Base-by-base conservation (phyloP, 2,888 invertebrate species). In the Coecobrya sp. region DNA sequence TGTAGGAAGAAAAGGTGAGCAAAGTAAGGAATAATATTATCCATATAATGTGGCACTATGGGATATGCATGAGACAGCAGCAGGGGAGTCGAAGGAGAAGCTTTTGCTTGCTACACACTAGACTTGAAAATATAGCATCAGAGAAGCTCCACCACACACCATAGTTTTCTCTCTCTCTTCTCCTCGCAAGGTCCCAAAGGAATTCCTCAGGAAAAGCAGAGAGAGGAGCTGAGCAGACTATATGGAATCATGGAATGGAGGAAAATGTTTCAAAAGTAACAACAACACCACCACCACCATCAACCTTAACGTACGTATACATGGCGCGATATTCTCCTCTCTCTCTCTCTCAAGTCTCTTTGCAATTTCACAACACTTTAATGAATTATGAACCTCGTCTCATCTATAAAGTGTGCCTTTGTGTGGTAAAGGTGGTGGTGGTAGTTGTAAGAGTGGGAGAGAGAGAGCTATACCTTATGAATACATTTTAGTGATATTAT, bases 281-380 rank as follows among this genome's bases (percentile, higher is more conserved):
- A 87, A 49, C 82, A 59, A 11, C 16, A n/a, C 22, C 27, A 30
- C 8, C 25, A 13, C 16, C 62, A 52, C n/a, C 27, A 81, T 27
- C 10, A 42, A 19, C 36, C 22, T 36, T 42, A 16, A 5, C 13
- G 16, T 36, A 55, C 10, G 36, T 13, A 11, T n/a, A n/a, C n/a
- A n/a, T 62, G 36, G 25, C 22, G 49, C 68, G 45, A 49, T 68
- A 25, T 68, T 65, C 25, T 68, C 68, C 89, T 16, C 42, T 86
- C 55, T 30, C 89, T 16, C 42, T 86, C 55, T 30, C 65, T 62
- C 85, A 89, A 94, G 91, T 92, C 93, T 94, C 93, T 92, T 94
- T 93, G 93, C 93, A 93, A 94, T 94, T 93, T 94, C 93, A 94
- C 93, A 93, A 94, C 94, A 93, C 92, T 94, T 94, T 94, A 94